Evolutionary conservation across 2,113 vertebrate species (phyloP).

Genomic region (Charina bottae): DNA sequence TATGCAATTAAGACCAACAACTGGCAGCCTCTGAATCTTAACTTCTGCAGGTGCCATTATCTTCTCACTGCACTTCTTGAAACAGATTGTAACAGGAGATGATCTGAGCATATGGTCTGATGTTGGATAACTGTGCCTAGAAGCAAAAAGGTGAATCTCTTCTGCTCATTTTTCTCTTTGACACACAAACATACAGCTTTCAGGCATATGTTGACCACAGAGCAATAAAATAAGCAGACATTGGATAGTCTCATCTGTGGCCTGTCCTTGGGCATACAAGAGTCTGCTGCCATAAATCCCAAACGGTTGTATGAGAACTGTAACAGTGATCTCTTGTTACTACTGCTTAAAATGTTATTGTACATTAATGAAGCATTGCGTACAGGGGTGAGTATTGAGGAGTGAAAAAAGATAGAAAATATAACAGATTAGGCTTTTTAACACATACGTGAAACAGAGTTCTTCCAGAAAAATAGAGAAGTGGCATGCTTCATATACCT

Average conservation of each 20-base stretch:
- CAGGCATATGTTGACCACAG: not conserved
- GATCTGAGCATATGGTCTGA: not conserved
- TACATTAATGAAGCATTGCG: not conserved
- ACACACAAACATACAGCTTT: not conserved
- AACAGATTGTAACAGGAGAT: not conserved
- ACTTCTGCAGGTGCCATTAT: not conserved
- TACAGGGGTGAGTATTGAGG: not conserved
- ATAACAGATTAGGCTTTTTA: not conserved
- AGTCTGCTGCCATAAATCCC: conserved; percentile 18
- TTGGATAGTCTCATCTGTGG: conserved; percentile 14
- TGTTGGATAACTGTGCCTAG: not conserved
- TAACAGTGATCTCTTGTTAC: not conserved
- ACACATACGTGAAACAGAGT: not conserved
- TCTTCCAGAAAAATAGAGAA: rapidly evolving
- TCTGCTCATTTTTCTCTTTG: not conserved
- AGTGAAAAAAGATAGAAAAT: not conserved
- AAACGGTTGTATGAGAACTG: not conserved
- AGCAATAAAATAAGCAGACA: conserved; percentile 3
- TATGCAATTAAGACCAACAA: not conserved
- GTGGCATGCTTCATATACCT: rapidly evolving
- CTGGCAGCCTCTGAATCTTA: not conserved
- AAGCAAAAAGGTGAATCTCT: not conserved
- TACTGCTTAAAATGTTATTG: rapidly evolving
- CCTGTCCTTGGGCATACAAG: conserved; percentile 40
- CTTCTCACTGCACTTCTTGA: not conserved